phyloP scores from a whole-genome alignment of 2,113 vertebrate genomes.

The Pseudopodoces humilis region DNA sequence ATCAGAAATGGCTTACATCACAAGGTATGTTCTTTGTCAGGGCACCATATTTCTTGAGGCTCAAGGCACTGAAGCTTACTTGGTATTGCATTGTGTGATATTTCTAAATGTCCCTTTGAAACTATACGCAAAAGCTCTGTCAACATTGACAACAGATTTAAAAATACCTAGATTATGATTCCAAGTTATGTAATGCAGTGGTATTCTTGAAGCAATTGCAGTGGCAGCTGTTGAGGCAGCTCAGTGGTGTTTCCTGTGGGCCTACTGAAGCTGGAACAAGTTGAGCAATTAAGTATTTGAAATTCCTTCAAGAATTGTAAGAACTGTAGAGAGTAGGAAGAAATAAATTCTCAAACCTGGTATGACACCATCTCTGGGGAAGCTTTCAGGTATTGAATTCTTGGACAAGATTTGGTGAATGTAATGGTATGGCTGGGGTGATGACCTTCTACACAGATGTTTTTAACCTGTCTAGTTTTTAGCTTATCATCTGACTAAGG shows the following conservation, averaged over 20 bases:
- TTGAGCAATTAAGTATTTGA: neutral
- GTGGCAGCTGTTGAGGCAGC: neutral
- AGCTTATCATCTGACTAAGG: neutral
- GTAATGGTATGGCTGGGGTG: too few species aligned
- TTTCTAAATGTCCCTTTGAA: neutral
- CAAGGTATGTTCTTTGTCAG: slow-evolving; percentile 74
- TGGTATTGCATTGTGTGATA: neutral
- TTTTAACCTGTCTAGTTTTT: neutral
- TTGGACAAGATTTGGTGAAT: neutral
- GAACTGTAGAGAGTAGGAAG: neutral
- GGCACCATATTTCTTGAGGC: neutral
- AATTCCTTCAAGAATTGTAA: neutral
- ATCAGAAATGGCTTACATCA: slow-evolving; percentile 92
- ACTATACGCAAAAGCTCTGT: neutral
- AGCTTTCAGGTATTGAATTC: neutral
- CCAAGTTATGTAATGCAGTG: neutral
- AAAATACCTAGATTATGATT: neutral
- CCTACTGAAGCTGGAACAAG: neutral
- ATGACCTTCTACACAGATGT: neutral
- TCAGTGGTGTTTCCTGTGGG: neutral
- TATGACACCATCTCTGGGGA: neutral
- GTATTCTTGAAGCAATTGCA: neutral
- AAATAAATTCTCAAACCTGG: neutral
- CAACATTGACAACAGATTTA: neutral
- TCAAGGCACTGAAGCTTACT: neutral